phyloP scores from a whole-genome alignment of 2,797 vertebrate genomes.

The Macrochelys suwanniensis region DNA sequence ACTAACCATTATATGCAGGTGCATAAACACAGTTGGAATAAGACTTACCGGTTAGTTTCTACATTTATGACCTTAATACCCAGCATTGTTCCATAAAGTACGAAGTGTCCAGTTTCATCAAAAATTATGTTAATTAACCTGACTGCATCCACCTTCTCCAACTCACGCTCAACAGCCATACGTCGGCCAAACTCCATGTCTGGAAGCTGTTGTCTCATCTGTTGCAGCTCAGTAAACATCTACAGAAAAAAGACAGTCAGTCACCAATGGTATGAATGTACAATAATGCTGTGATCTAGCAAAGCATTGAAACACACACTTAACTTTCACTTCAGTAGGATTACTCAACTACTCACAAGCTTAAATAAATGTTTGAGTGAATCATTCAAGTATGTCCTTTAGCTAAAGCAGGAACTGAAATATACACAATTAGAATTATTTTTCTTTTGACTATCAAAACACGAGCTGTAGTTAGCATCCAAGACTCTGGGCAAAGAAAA shows the following conservation, averaged over 20 bases:
- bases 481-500: background rate
- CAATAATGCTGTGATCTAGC: background rate
- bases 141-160: slow-evolving; percentile 97
- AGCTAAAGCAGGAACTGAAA: background rate
- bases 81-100: slow-evolving; percentile 98
- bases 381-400: background rate
- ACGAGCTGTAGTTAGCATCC: background rate
- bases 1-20: background rate
- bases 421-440: background rate
- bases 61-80: slow-evolving; percentile 99
- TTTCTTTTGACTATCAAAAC: background rate
- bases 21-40: slow-evolving; percentile 9
- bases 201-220: slow-evolving; percentile 97
- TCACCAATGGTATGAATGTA: background rate
- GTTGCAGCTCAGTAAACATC: slow-evolving; percentile 99
- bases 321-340: background rate
- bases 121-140: slow-evolving; percentile 96
- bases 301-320: background rate
- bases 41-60: slow-evolving; percentile 93
- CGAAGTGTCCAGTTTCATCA: slow-evolving; percentile 98
- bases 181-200: slow-evolving; percentile 99
- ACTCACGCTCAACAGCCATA: slow-evolving; percentile 96
- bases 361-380: background rate
- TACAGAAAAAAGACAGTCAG: slow-evolving; percentile 62
- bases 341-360: background rate